A percentile compares a stretch with the other conserved stretches of the same genome.
Evolutionary conservation across 2,797 vertebrate genomes (phyloP).

Genomic region (Gallinago nigripennis): DNA sequence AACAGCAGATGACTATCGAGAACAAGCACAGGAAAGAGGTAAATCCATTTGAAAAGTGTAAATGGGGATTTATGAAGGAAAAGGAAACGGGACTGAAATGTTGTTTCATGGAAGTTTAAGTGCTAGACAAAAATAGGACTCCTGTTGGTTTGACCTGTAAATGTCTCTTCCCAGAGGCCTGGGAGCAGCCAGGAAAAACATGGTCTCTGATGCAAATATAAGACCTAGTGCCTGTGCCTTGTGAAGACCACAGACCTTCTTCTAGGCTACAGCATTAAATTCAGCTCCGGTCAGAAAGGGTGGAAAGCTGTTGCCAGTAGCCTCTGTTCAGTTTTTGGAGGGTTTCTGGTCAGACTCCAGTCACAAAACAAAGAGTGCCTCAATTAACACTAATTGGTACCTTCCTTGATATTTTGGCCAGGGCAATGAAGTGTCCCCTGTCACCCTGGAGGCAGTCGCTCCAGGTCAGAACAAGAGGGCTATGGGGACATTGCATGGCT

Average conservation of each 20-base stretch:
- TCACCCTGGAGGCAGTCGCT: not conserved
- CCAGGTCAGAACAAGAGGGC: not conserved
- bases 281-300: not conserved
- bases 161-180: not conserved
- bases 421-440: not conserved
- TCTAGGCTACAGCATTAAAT: not conserved
- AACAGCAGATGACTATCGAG: not conserved
- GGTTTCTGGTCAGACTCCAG: not conserved
- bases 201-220: not conserved
- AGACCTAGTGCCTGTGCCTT: not conserved
- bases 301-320: not conserved
- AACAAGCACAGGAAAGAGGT: conserved; percentile 30
- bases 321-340: not conserved
- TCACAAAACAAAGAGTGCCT: not conserved
- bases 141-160: not conserved
- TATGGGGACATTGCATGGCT: not conserved
- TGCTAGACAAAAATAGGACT: conserved; percentile 1
- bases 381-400: conserved; percentile 34
- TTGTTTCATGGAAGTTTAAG: not conserved
- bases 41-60: not conserved
- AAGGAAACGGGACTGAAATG: conserved; percentile 9
- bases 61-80: not conserved
- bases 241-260: not conserved
- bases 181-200: not conserved
- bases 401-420: conserved; percentile 2